Evolutionary conservation across 2,797 vertebrate species (phyloP).

Genomic region (Pitangus sulphuratus): DNA sequence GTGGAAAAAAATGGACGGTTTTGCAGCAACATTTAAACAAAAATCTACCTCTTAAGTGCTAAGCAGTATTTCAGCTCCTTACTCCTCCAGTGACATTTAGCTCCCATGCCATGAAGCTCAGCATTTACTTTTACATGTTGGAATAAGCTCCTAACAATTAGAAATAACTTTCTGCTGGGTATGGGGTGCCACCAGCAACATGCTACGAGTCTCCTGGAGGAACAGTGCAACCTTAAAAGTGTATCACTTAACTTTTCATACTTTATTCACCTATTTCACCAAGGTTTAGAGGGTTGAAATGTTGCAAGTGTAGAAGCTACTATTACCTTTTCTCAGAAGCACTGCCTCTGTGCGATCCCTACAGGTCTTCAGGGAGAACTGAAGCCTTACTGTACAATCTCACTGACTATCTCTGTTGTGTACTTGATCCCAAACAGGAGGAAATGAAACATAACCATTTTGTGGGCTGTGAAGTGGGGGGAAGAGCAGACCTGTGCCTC

Average conservation of each 20-base stretch:
- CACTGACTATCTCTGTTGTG: not conserved
- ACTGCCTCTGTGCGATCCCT: not conserved
- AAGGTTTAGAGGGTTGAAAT: not conserved
- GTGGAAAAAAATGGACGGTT: accelerated
- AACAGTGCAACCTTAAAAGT: not conserved
- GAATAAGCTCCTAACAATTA: not conserved
- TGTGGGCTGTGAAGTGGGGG: not conserved
- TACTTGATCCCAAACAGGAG: not conserved
- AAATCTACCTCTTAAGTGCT: not conserved
- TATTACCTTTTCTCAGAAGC: not conserved
- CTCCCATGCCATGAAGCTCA: not conserved
- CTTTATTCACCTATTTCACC: not conserved
- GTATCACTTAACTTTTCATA: not conserved
- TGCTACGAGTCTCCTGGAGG: not conserved
- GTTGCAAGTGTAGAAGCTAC: not conserved
- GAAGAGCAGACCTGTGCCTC: not conserved
- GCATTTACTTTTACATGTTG: not conserved
- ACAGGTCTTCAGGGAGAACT: not conserved
- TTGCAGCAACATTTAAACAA: not conserved
- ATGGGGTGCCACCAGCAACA: not conserved
- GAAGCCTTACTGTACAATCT: not conserved
- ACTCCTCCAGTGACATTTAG: not conserved
- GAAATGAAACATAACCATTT: not conserved
- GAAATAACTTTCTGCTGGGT: not conserved
- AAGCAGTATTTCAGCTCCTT: not conserved